Conservation (phyloP, 2,113 vertebrate species). For the Oceanodroma tethys region DNA sequence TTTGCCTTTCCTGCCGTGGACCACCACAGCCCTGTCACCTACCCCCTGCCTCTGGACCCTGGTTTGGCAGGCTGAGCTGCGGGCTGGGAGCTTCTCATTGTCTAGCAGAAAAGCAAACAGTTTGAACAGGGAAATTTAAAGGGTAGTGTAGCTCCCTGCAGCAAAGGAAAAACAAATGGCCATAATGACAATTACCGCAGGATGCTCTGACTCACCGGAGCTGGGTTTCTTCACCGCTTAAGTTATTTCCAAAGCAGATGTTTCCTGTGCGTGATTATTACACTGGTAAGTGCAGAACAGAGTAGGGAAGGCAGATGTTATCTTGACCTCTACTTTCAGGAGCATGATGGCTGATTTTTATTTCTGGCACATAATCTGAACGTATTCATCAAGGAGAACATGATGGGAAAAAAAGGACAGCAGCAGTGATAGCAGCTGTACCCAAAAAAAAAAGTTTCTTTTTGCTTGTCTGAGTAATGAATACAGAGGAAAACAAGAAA, state of each 20-base stretch:
- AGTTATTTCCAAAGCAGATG: slow-evolving; percentile 12
- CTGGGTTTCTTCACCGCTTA: neutral
- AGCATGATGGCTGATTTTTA: neutral
- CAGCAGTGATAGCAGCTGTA: slow-evolving; percentile 1
- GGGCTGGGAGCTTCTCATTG: neutral
- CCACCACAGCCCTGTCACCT: neutral
- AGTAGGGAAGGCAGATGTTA: slow-evolving; percentile 27
- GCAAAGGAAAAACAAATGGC: neutral
- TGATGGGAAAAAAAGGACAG: neutral
- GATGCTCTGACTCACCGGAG: neutral
- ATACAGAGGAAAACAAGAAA: neutral
- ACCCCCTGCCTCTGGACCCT: fast-evolving
- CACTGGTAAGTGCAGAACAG: neutral
- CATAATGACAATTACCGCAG: neutral
- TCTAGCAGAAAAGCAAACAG: neutral
- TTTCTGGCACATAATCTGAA: slow-evolving; percentile 15
- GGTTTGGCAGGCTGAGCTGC: neutral
- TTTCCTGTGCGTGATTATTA: neutral
- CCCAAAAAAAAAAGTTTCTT: neutral
- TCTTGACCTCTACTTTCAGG: slow-evolving; percentile 19
- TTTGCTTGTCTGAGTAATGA: neutral
- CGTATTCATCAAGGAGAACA: neutral
- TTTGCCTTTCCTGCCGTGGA: neutral
- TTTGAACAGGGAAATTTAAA: neutral
- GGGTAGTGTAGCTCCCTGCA: neutral